Evolutionary conservation across 1,140 invertebrate species (phyloP), one percentile per base, ranked within the genome.

Genomic region (Zaprionus davidi): DNA sequence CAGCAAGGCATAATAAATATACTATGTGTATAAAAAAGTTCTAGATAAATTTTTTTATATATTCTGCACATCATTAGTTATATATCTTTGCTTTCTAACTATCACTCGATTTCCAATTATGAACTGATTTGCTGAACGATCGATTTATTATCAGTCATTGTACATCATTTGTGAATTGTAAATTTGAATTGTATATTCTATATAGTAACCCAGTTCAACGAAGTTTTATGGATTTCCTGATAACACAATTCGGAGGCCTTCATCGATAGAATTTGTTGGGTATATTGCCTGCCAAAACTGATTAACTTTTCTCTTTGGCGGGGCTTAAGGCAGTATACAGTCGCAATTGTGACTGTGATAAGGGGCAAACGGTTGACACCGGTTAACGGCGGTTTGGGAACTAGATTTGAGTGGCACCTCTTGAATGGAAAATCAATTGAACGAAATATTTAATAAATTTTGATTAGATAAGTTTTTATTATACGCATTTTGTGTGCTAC

Each of bases 371-470:
- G 20, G 69, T 79, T 75, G 44, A 38, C 41, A 60, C 71, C 58
- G 73, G 79, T 75, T 79, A 9, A 5, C 56, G 22, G 58, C 67
- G 68, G 83, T 82, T 82, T 26, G n/a, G 38, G 12, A 63, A 11
- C 57, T 62, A 44, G 24, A 38, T 44, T 85, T 74, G 59, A 79
- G 71, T 84, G 79, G 20, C 75, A 71, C 76, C 81, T 74, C 72
- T 87, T 86, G 70, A 85, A 90, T 77, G 59, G 70, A 57, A 90
- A 85, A 85, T 82, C 81, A 90, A 90, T 82, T 84, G 79, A 71
- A 75, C 44, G 57, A 69, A 82, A 86, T 91, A 86, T 87, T 82
- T 55, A 70, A 81, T 81, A 71, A 69, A 78, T 53, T 76, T 85
- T 72, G 85, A 90, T 90, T 80, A 90, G 85, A 90, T 90, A 85